Evolutionary conservation across 2,113 vertebrate species (phyloP).

Genomic region (Nycticorax nycticorax): DNA sequence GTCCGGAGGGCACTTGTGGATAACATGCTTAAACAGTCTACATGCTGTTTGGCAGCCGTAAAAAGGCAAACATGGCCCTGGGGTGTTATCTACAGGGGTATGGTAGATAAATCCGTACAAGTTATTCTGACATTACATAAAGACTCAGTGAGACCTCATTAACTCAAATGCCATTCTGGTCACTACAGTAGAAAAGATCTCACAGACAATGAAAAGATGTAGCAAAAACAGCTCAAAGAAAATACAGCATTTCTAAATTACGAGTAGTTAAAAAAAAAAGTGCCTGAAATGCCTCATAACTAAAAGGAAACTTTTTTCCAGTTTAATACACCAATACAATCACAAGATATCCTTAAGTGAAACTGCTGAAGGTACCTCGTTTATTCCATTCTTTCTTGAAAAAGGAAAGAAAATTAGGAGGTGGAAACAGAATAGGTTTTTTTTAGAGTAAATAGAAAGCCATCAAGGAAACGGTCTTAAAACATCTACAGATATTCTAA

Average conservation of each 20-base stretch:
- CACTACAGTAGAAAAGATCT: slow-evolving; percentile 47
- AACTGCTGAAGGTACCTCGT: neutral
- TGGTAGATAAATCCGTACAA: slow-evolving; percentile 52
- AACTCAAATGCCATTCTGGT: slow-evolving; percentile 66
- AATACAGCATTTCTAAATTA: neutral
- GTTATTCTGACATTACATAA: slow-evolving; percentile 70
- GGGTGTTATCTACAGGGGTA: slow-evolving; percentile 63
- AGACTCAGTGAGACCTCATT: slow-evolving; percentile 68
- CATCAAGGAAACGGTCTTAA: neutral
- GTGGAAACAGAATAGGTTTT: neutral
- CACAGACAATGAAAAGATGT: slow-evolving; percentile 42
- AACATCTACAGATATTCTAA: neutral
- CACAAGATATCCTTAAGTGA: neutral
- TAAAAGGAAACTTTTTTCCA: neutral
- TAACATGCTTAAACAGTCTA: slow-evolving; percentile 57
- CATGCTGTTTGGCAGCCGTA: slow-evolving; percentile 65
- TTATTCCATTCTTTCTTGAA: neutral
- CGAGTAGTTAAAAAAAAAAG: neutral
- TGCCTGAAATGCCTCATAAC: neutral
- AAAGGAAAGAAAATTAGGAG: neutral
- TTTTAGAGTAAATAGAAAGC: neutral
- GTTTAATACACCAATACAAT: neutral
- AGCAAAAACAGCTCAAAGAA: neutral
- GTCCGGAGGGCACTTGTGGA: slow-evolving; percentile 65
- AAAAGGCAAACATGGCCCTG: slow-evolving; percentile 68